Evolutionary conservation across 2,113 vertebrate genomes (phyloP), one percentile per base, ranked within the genome.

Genomic region (Sturnus vulgaris): DNA sequence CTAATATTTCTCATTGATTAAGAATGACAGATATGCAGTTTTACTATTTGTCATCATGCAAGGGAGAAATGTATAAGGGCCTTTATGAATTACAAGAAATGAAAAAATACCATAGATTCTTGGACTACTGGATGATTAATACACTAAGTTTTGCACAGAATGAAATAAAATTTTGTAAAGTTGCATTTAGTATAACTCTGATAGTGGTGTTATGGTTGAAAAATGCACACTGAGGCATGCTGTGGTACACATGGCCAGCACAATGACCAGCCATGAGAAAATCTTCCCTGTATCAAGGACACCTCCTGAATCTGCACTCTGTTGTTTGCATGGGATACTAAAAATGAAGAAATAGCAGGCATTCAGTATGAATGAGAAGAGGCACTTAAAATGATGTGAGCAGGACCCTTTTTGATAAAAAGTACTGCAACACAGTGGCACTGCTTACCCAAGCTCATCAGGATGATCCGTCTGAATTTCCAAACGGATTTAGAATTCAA

Each of bases 1-100:
- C 46, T 79, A 90, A 90, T 94, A 68, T 93, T 95, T 96, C 86
- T 96, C 86, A 72, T 83, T 97, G 94, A 96, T 95, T 95, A 92
- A 96, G 31, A 89, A 88, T 86, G 91, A 92, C 64, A 96, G 53
- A 57, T 61, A 39, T 11, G 40, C 72, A 52, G 37, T 75, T 87
- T 96, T 88, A 82, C 68, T 90, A 10, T 91, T 91, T 81, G 57
- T 61, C 80, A 82, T 82, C 72, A 42, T 56, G 69, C 20, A 90
- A 56, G 44, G 65, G 23, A 86, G 76, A 91, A 92, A 90, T 69
- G 31, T 83, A 86, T 75, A 72, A 91, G 21, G 44, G 27, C 35
- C 7, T 90, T 94, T 91, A 94, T 86, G 53, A 95, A 87, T 94
- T 90, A 60, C 76, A 95, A 91, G 72, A 93, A 95, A 94, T 61